phyloP scores from a whole-genome alignment of 2,888 invertebrate species.

The Cecidostiba fungosa region DNA sequence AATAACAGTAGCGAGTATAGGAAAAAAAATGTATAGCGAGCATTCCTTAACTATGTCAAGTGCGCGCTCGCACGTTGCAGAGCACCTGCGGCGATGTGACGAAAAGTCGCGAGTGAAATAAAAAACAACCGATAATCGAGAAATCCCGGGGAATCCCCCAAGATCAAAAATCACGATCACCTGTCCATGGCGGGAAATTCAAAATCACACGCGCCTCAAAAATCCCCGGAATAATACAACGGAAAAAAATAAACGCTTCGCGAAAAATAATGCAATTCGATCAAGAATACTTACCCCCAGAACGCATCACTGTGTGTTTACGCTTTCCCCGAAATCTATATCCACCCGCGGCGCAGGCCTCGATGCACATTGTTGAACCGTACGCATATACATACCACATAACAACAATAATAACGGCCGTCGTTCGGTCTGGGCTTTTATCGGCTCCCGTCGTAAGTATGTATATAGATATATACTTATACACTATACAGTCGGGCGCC shows the following conservation, averaged over 20 bases:
- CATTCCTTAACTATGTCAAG: slow-evolving; percentile 21
- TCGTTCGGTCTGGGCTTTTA: neutral
- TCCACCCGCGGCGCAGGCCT: neutral
- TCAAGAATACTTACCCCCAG: too few species aligned
- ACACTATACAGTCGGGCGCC: neutral
- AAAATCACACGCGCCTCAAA: neutral
- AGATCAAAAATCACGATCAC: neutral
- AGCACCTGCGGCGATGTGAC: neutral
- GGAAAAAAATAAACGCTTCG: neutral
- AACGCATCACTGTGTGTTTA: too few species aligned
- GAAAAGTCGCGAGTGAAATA: neutral
- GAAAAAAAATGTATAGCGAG: slow-evolving; percentile 19
- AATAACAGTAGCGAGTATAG: neutral
- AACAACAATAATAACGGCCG: neutral
- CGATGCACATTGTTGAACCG: neutral
- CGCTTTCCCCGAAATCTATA: slow-evolving; percentile 44
- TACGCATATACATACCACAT: neutral
- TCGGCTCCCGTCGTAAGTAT: neutral
- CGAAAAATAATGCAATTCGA: neutral
- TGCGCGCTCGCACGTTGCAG: neutral
- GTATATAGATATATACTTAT: neutral
- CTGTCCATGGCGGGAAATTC: neutral
- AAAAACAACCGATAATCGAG: neutral
- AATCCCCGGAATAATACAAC: too few species aligned
- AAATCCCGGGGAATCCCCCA: too few species aligned